A percentile compares a stretch with the other conserved stretches of the same genome.
phyloP scores from a whole-genome alignment of 2,113 vertebrate genomes.

The Cyrtonyx montezumae region DNA sequence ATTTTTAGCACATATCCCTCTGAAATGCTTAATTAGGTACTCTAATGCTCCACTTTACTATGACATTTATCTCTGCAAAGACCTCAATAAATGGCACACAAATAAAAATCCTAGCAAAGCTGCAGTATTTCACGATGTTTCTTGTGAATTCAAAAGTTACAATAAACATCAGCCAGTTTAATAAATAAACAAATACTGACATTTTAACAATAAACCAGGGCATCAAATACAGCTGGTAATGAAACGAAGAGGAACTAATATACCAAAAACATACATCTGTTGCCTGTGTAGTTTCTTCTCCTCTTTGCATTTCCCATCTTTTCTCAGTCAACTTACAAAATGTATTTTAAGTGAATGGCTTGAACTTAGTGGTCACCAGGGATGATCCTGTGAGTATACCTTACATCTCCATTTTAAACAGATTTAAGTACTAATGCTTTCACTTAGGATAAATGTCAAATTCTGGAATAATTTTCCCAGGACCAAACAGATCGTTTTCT shows the following conservation, averaged over 20 bases:
- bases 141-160: background rate
- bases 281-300: background rate
- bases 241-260: background rate
- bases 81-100: background rate
- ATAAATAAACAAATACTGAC: constrained; percentile 9
- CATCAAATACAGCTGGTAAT: background rate
- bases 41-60: constrained; percentile 31
- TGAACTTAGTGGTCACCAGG: background rate
- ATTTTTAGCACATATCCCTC: constrained; percentile 46
- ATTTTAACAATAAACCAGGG: background rate
- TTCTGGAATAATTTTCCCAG: background rate
- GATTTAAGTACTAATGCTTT: background rate
- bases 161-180: constrained; percentile 9
- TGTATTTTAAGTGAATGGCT: background rate
- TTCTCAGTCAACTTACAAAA: background rate
- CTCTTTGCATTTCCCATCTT: background rate
- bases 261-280: background rate
- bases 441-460: background rate
- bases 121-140: background rate
- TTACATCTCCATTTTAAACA: background rate
- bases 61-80: constrained; percentile 8
- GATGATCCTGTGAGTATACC: background rate
- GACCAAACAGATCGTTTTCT: background rate
- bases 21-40: constrained; percentile 52
- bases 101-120: background rate